These are phyloP conservation scores for Dryocosmus kuriphilus DNA, from an alignment of 2,888 invertebrate genomes.

Conservation along the genomic window DNA sequence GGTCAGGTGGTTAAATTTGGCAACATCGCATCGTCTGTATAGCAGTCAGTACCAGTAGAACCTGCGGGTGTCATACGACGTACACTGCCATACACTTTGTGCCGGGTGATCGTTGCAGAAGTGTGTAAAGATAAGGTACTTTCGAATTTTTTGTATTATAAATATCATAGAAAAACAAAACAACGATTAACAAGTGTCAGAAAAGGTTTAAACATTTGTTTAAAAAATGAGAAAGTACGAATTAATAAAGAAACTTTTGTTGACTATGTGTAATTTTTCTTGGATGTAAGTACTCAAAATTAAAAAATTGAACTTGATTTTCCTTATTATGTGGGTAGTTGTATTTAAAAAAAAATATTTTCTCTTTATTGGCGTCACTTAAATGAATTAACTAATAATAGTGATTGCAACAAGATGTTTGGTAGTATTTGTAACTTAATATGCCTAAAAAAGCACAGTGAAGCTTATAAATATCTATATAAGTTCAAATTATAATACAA, in stretches of 20 bases:
- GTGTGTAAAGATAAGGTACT: background rate
- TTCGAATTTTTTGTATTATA: background rate
- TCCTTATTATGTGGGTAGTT: background rate
- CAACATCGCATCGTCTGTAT: background rate
- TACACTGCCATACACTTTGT: no score
- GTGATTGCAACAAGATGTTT: background rate
- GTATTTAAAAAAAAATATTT: no score
- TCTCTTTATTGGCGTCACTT: no score
- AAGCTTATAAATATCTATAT: background rate
- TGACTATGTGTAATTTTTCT: background rate
- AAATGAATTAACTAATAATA: no score
- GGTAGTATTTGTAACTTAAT: background rate
- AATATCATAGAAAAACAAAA: background rate
- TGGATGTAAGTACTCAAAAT: no score
- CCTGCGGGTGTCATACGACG: background rate
- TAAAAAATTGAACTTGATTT: no score
- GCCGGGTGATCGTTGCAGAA: background rate
- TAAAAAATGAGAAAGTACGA: background rate
- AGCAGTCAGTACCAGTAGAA: background rate
- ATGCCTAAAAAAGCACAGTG: background rate
- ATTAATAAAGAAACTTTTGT: background rate
- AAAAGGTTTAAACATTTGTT: background rate
- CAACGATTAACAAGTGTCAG: background rate
- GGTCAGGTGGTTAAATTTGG: background rate
- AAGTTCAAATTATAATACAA: background rate